Base-by-base conservation (phyloP, 2,113 vertebrate genomes). In the Oryzias javanicus region DNA sequence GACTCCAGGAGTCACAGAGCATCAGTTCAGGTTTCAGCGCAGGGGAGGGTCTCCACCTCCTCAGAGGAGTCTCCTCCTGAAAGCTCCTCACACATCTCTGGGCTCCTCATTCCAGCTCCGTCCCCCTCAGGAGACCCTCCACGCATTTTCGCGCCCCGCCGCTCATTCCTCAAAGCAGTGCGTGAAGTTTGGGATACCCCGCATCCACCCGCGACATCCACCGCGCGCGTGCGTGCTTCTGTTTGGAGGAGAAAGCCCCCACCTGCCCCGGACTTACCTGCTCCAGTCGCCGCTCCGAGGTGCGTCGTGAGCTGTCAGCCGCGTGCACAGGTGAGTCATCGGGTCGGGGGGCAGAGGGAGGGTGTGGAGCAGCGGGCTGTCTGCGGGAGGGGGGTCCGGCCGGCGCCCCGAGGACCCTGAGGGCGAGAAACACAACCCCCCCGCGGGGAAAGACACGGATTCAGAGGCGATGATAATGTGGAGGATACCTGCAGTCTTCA, bases 301-400 rank as follows among this genome's bases (percentile, higher is more conserved):
- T 63, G 81, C 74, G 64, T 82, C 78, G 69, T 72, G 79, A 68
- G 60, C 72, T 8, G 73, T 41, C 57, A 72, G 75, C 67, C 80
- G 70, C 19, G 85, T 59, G 29, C 82, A 83, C 76, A 91, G 90
- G 90, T 91, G 91, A 90, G 90, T 89, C 18, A 91, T 83, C 17
- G 61, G 67, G 68, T 64, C 67, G 7, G 59, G 76, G 67, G 65
- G 24, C 45, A 35, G 24, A 1, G 80, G 14, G 64, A 81, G 47
- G 24, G 79, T 62, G 72, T 60, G 74, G 2, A 76, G 24, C 41
- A 76, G 77, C 13, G 52, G 45, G 19, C 60, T 0, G 41, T 76
- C 80, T 10, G 59, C 6, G 14, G 44, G 49, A 4, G 46, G 16
- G 48, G 48, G 50, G 24, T 42, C 62, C 0, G 25, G 49, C 13